A percentile compares a stretch with the other conserved stretches of the same genome.
These are phyloP conservation scores for Lophius piscatorius DNA, from an alignment of 2,113 vertebrate species.

Conservation along the genomic window DNA sequence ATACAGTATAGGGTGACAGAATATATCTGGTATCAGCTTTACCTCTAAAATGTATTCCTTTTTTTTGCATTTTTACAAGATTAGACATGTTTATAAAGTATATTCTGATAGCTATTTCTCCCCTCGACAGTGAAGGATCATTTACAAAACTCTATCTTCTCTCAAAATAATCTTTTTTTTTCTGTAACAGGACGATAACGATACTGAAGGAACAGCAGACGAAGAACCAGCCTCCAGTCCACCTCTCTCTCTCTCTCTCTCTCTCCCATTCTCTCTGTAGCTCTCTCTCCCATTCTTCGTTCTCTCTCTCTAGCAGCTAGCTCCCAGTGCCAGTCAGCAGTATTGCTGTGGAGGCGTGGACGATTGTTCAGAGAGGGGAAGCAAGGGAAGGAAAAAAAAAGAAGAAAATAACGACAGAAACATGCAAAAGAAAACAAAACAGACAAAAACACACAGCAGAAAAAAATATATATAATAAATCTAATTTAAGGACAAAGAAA, in stretches of 20 bases:
- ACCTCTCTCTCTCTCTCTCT: constrained; percentile 73
- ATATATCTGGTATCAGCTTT: constrained; percentile 69
- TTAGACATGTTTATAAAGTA: constrained; percentile 84
- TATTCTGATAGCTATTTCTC: constrained; percentile 74
- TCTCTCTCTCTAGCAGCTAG: constrained; percentile 81
- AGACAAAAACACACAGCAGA: neutral
- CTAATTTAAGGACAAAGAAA: constrained; percentile 17
- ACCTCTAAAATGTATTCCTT: constrained; percentile 68
- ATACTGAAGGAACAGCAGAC: constrained; percentile 82
- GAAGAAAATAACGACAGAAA: constrained; percentile 19
- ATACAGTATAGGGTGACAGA: constrained; percentile 74
- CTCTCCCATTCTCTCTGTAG: constrained; percentile 23
- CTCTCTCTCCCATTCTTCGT: constrained; percentile 58
- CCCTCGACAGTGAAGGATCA: constrained; percentile 73
- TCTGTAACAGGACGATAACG: constrained; percentile 81
- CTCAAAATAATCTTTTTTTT: constrained; percentile 79
- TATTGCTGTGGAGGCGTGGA: constrained; percentile 79
- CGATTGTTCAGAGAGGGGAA: constrained; percentile 78
- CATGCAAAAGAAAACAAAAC: constrained; percentile 27
- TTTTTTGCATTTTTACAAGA: constrained; percentile 78
- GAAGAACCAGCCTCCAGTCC: constrained; percentile 84
- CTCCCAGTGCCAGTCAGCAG: constrained; percentile 80
- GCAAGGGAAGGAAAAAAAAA: constrained; percentile 9
- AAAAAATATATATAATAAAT: constrained; percentile 40
- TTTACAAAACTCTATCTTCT: constrained; percentile 83